Percentiles rank a stretch among this genome's conserved stretches.
These are phyloP conservation scores for Protonemura montana DNA, from an alignment of 2,888 invertebrate species.

Conservation along the genomic window DNA sequence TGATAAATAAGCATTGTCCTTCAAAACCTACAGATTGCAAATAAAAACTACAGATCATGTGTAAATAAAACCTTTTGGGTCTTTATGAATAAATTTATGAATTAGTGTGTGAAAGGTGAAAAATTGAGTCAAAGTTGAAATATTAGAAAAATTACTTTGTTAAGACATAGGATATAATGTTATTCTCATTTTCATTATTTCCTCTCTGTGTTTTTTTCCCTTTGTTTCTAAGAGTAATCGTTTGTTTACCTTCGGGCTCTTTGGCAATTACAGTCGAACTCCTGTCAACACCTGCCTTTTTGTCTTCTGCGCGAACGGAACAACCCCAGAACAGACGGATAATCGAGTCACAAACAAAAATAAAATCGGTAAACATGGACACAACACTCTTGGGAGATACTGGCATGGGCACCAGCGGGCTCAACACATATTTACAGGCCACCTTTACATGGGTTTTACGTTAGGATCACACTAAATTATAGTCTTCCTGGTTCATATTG, in stretches of 20 bases:
- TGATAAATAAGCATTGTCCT: too few species aligned
- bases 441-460: neutral
- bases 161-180: too few species aligned
- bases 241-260: conserved; percentile 82
- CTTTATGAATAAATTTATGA: neutral
- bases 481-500: too few species aligned
- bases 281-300: conserved; percentile 91
- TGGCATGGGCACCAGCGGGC: neutral
- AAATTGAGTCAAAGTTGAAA: neutral
- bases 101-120: neutral
- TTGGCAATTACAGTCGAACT: conserved; percentile 93
- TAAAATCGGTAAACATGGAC: conserved; percentile 37
- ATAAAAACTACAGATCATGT: neutral
- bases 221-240: conserved; percentile 37
- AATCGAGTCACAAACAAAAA: conserved; percentile 56
- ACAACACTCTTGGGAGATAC: conserved; percentile 1
- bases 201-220: neutral
- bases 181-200: neutral
- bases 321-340: conserved; percentile 60
- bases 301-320: conserved; percentile 72
- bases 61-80: neutral
- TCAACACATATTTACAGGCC: conserved; percentile 44
- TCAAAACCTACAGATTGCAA: neutral
- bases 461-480: too few species aligned
- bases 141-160: neutral